Conservation (phyloP, 2,797 vertebrate genomes). For the Lacerta bilineata region DNA sequence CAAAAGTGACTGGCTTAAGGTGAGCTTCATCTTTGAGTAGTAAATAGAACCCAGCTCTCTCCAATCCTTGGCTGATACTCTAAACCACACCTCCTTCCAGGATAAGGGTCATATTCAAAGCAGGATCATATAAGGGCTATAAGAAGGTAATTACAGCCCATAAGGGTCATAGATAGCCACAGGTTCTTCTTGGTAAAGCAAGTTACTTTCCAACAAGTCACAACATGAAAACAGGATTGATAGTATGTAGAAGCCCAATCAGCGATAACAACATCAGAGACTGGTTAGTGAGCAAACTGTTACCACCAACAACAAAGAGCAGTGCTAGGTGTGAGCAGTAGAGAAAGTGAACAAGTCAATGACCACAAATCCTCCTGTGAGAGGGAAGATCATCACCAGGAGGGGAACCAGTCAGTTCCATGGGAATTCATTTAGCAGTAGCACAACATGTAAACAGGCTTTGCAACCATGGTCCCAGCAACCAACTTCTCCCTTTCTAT, state of each 20-base stretch:
- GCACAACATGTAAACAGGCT: not conserved
- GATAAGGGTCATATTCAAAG: not conserved
- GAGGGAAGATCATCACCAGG: not conserved
- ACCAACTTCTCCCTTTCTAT: no score
- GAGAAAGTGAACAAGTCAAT: not conserved
- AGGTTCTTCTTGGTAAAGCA: not conserved
- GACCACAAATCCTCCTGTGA: not conserved
- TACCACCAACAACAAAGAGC: not conserved
- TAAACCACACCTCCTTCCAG: not conserved
- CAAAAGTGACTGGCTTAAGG: not conserved
- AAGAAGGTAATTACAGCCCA: no score
- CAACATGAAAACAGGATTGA: not conserved
- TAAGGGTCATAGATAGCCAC: not conserved
- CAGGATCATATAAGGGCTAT: no score
- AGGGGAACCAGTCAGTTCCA: accelerated
- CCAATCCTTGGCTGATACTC: not conserved
- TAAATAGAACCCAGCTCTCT: not conserved
- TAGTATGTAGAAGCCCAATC: not conserved
- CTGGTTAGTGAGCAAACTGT: not conserved
- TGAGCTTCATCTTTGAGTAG: not conserved
- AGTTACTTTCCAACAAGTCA: not conserved
- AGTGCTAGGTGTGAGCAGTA: not conserved
- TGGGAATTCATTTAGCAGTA: not conserved
- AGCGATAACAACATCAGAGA: not conserved
- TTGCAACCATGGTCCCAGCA: not conserved